Base-by-base conservation (phyloP, 1,140 invertebrate species). In the Semibalanus balanoides region DNA sequence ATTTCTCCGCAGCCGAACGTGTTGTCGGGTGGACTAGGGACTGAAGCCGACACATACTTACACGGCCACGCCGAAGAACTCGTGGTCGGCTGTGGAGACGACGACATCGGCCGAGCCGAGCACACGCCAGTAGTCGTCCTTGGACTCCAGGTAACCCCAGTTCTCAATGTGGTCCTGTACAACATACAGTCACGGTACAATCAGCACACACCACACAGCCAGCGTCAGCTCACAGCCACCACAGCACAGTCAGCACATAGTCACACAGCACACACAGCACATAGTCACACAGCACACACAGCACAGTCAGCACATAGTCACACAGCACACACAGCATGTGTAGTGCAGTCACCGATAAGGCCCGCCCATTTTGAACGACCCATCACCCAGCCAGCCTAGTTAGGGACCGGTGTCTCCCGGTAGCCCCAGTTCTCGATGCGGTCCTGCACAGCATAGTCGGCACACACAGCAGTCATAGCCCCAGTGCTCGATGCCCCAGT, bases 61-160 rank as follows among this genome's bases (percentile, higher is more conserved):
- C 70, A 91, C 90, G 29, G 90, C 85, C 31, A 92, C 90, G 72
- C 91, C 91, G 83, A 89, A 92, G 82, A 92, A 92, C 82, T 92
- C 91, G 83, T 92, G 91, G 31, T 86, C 84, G 1, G 90, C 89
- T n/a, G 91, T 92, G 0, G 90, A 91, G 25, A 92, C 84, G 31
- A 88, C 89, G 77, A 91, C 85, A 83, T 92, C 88, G 43, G 86
- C 84, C 0, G 82, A 79, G 0, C 82, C 75, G 74, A 92, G 81
- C 25, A 89, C 82, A 73, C 85, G 80, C 73, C 86, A 87, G 82
- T 91, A 92, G 28, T 88, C 85, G 43, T 85, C 76, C 76, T 82
- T 82, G 11, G 74, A 80, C 30, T 79, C 76, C 31, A 81, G 78
- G 77, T 80, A 85, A 40, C 84, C 85, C 83, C 84, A 85, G 72